Percentiles rank a stretch among this genome's conserved stretches.
These are phyloP conservation scores for Pseudoips prasinana DNA, from an alignment of 2,888 invertebrate genomes.

Conservation along the genomic window DNA sequence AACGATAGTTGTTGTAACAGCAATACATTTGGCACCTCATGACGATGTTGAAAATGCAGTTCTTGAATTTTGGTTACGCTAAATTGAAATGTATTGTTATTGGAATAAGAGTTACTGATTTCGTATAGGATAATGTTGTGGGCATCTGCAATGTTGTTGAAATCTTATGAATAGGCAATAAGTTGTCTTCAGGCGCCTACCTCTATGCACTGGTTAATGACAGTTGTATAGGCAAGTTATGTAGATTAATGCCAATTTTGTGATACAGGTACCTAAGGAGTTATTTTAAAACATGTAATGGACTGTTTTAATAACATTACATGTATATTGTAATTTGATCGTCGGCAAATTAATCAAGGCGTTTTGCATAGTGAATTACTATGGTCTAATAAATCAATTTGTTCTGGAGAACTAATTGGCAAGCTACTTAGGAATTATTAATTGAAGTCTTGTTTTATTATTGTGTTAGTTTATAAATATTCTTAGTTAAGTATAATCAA, in stretches of 20 bases:
- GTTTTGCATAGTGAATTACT: slow-evolving; percentile 19
- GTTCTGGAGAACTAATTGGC: slow-evolving; percentile 26
- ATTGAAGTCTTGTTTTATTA: too few species aligned
- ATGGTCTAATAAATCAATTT: slow-evolving; percentile 24
- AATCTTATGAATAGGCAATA: slow-evolving; percentile 62
- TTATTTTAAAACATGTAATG: slow-evolving; percentile 26
- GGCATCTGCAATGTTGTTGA: slow-evolving; percentile 20
- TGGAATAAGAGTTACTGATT: slow-evolving; percentile 7
- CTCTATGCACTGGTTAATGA: slow-evolving; percentile 62
- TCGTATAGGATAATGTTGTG: background rate
- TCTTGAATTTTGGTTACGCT: slow-evolving; percentile 2
- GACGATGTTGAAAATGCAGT: slow-evolving; percentile 6
- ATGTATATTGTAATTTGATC: slow-evolving; percentile 26
- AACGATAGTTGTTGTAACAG: slow-evolving; percentile 34
- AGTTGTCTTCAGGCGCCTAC: slow-evolving; percentile 60
- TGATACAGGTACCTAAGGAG: slow-evolving; percentile 37
- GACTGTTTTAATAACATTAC: slow-evolving; percentile 27
- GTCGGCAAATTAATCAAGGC: slow-evolving; percentile 24
- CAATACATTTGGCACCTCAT: slow-evolving; percentile 34
- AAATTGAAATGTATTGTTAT: slow-evolving; percentile 14
- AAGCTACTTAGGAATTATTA: too few species aligned
- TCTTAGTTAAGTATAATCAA: too few species aligned
- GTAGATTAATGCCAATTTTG: slow-evolving; percentile 64
- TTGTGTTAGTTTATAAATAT: too few species aligned
- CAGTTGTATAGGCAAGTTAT: slow-evolving; percentile 59